Evolutionary conservation across 1,140 invertebrate genomes (phyloP), one percentile per base, ranked within the genome.

Genomic region (Drosophila varians): DNA sequence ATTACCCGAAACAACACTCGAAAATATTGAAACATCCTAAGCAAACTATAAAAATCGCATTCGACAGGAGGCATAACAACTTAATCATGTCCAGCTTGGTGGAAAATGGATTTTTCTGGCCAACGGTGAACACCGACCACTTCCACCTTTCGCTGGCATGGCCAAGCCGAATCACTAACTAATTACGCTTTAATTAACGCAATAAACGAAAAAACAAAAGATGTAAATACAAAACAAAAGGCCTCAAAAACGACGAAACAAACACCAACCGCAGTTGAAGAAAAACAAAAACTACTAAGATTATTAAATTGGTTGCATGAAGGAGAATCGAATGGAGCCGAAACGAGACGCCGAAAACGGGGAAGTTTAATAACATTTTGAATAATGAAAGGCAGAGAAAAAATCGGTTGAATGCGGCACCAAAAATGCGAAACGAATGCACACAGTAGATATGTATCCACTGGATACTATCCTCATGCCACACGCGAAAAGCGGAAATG

Each of bases 301-400:
- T 55, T 31, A 65, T 74, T 49, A 64, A 72, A 58, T 62, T 69
- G 40, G 61, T 62, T 52, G 57, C 48, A 58, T 74, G 21, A 55
- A 42, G 65, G 60, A 80, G 82, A 86, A 88, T 45, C 64, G 73
- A 65, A 28, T 49, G 34, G 61, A 49, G 45, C 25, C 62, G 25
- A 18, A 45, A 19, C 19, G 19, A 52, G 42, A 23, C 31, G 61
- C 42, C 49, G 9, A 62, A 86, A 80, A 87, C 58, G 73, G 73
- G 80, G 80, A 86, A 86, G 80, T 86, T 86, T 86, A 77, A 77
- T 77, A 86, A 86, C 73, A 87, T 82, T 86, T 86, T 87, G 77
- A 87, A 86, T 86, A 77, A 87, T 80, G 66, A 86, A 76, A 52
- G 47, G 34, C 25, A 82, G 57, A 34, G 54, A 12, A 16, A 74